Base-by-base conservation (phyloP, 2,113 vertebrate genomes). In the Ictalurus punctatus region DNA sequence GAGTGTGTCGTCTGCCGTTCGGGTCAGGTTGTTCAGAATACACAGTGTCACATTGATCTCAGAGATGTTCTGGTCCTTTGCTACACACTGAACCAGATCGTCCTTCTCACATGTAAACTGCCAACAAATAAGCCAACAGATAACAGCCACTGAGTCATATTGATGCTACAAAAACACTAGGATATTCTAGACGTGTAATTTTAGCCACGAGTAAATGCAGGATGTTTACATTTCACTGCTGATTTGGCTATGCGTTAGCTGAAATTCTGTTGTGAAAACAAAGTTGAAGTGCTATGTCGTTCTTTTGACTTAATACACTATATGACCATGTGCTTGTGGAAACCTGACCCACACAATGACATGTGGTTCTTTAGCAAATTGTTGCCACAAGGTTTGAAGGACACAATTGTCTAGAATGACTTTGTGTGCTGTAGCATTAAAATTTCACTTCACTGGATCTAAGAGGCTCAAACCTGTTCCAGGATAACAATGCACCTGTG, bases 101-200 rank as follows among this genome's bases (percentile, higher is more conserved):
- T 95, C 95, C 59, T 92, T 96, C 94, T 96, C 96, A 94, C 98
- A 99, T 92, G 96, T 94, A 79, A 99, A 98, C 98, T 99, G 91
- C 16, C 76, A 83, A 84, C 69, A 40, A 1, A 88, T 16, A 83
- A 87, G 56, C 74, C 21, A 81, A 48, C 17, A 73, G 8, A 25
- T 37, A 17, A 19, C n/a, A 56, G 59, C 23, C 4, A 76, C 23
- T 27, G 52, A 88, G 79, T 30, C 74, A 81, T 3, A 88, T 59
- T 16, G 74, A 4, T 58, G 27, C 21, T 37, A 40, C 23, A 67
- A 48, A 63, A 44, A 14, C 27, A 48, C 40, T 48, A n/a, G 21
- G 40, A n/a, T n/a, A 69, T 52, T 19, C 44, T 16, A 52, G 63
- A 67, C 13, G 8, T n/a, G 2, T 30, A 2, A 54, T 54, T 85